A percentile compares a stretch with the other conserved stretches of the same genome.
Conservation (phyloP, 2,888 invertebrate genomes). For the Cheilosia vulpina region DNA sequence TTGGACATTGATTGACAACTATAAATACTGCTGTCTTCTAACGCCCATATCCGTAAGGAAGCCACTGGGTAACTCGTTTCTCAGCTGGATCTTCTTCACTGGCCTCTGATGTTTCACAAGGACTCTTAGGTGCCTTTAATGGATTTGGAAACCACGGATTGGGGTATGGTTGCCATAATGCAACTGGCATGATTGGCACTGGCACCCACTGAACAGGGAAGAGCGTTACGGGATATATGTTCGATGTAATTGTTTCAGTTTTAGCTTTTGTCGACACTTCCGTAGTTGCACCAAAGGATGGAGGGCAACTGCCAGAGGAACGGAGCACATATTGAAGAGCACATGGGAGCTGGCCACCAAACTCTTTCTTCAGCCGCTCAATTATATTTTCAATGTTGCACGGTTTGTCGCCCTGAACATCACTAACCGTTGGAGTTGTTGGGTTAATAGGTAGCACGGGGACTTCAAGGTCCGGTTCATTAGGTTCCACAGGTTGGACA, state of each 20-base stretch:
- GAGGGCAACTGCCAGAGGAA: neutral
- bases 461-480: neutral
- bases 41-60: neutral
- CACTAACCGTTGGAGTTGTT: neutral
- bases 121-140: neutral
- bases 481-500: neutral
- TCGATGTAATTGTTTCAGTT: neutral
- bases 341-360: conserved; percentile 25
- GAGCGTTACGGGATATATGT: conserved; percentile 24
- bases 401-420: neutral
- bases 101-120: neutral
- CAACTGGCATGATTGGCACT: conserved; percentile 31
- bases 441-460: too few species aligned
- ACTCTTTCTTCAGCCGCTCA: conserved; percentile 23
- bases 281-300: neutral
- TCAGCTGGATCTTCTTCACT: neutral
- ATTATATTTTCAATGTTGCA: conserved; percentile 41
- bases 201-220: conserved; percentile 49
- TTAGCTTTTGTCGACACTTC: neutral
- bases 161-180: conserved; percentile 17
- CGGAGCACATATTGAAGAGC: conserved; percentile 39
- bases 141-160: conserved; percentile 27
- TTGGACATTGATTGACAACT: neutral
- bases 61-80: neutral
- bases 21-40: neutral